These are phyloP conservation scores for Ceryle rudis DNA, from an alignment of 2,797 vertebrate species.

Conservation along the genomic window DNA sequence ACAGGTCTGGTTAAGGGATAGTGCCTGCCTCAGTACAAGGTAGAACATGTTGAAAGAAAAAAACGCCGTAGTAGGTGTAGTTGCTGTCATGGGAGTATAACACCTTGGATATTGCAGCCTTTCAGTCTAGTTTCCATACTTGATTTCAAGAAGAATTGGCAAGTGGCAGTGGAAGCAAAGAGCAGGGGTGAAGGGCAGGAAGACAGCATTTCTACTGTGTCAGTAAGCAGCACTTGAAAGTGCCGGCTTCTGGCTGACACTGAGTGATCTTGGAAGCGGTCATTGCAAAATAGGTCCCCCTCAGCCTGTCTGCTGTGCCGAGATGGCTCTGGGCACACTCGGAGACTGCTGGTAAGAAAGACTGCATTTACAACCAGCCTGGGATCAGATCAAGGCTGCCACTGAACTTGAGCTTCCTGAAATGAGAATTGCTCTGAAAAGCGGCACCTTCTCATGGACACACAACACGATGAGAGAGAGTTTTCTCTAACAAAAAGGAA, in stretches of 20 bases:
- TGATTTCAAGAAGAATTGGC: constrained; percentile 34
- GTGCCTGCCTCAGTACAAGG: accelerated
- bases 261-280: constrained; percentile 58
- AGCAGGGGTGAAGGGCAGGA: constrained; percentile 63
- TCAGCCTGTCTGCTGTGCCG: constrained; percentile 43
- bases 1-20: neutral
- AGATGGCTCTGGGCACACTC: constrained; percentile 60
- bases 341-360: constrained; percentile 51
- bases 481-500: constrained; percentile 3
- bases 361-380: constrained; percentile 62
- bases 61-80: accelerated
- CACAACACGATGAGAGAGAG: neutral
- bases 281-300: constrained; percentile 52
- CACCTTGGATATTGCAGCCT: neutral
- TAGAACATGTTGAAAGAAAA: neutral
- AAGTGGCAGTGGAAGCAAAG: constrained; percentile 61
- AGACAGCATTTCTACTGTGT: constrained; percentile 59
- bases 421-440: constrained; percentile 49
- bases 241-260: constrained; percentile 66
- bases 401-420: constrained; percentile 59
- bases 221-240: constrained; percentile 72
- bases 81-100: neutral
- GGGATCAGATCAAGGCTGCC: constrained; percentile 66
- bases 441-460: constrained; percentile 27
- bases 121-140: neutral